Base-by-base conservation (phyloP, 1,140 invertebrate species). In the Diorhabda carinulata region DNA sequence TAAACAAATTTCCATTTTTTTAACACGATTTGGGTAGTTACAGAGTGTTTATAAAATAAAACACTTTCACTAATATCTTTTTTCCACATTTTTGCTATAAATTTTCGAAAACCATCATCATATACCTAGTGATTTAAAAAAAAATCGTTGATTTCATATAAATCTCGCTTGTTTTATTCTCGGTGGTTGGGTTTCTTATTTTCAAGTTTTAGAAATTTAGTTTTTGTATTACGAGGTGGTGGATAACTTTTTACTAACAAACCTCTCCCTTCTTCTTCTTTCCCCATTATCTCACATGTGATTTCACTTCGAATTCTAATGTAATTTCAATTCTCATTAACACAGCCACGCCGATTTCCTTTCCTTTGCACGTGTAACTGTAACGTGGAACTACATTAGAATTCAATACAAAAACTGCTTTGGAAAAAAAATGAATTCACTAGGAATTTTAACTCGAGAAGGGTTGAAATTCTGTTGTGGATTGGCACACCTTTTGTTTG, bases 301-400 rank as follows among this genome's bases (percentile, higher is more conserved):
- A 10, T 65, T 65, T 65, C 10, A 65, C 63, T 42, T 42, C 5
- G 43, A 62, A 25, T 52, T 52, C 47, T 52, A 52, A 52, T 52
- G 47, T 52, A 52, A 52, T 52, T 52, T 52, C 6, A n/a, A n/a
- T n/a, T 8, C 6, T 52, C 47, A 67, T 57, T 67, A 71, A 71
- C 45, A 61, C 43, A 44, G 57, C 62, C 62, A 25, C 25, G 43
- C 70, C 70, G 45, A 61, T 64, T 64, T 61, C 43, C 69, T 7
- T 0, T 63, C 66, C 72, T 63, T 58, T 71, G 72, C 72, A 73
- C 69, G 72, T 56, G 25, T 73, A 71, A 73, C 57, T 3, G 40
- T 25, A 25, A 58, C 4, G 43, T 9, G 42, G 25, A 43, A 43
- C 41, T 56, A 43, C 62, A 64, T 64, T 57, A 68, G 41, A 57